Evolutionary conservation across 2,113 vertebrate species (phyloP).

Genomic region (Prionailurus bengalensis): DNA sequence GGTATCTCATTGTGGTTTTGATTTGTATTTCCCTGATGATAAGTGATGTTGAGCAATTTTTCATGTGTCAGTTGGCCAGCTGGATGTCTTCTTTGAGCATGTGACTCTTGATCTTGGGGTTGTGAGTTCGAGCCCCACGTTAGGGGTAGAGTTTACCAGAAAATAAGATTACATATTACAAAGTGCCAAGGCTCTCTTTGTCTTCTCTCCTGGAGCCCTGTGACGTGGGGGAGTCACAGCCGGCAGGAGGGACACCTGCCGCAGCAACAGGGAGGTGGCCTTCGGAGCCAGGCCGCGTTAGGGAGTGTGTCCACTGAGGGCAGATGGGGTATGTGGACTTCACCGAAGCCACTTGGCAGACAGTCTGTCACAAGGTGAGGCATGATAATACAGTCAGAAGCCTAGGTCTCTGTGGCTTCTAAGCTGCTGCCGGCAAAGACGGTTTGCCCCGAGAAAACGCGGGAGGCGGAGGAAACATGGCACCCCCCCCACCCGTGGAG

Average conservation of each 20-base stretch:
- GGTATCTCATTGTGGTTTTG: too few species aligned
- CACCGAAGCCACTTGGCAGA: neutral
- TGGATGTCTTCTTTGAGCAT: neutral
- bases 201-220: neutral
- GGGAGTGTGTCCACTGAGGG: too few species aligned
- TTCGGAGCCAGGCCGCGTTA: neutral
- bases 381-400: neutral
- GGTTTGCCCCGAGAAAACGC: neutral
- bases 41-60: too few species aligned
- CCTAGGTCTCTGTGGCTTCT: neutral
- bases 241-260: neutral
- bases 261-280: too few species aligned
- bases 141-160: neutral
- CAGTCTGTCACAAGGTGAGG: neutral
- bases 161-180: neutral
- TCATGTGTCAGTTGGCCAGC: too few species aligned
- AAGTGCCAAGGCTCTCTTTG: neutral
- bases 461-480: neutral
- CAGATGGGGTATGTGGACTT: neutral
- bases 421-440: too few species aligned
- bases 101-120: neutral
- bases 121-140: neutral
- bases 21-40: too few species aligned
- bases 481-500: fast-evolving
- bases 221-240: fast-evolving